Base-by-base conservation (phyloP, 2,113 vertebrate genomes). In the Sciurus niger region DNA sequence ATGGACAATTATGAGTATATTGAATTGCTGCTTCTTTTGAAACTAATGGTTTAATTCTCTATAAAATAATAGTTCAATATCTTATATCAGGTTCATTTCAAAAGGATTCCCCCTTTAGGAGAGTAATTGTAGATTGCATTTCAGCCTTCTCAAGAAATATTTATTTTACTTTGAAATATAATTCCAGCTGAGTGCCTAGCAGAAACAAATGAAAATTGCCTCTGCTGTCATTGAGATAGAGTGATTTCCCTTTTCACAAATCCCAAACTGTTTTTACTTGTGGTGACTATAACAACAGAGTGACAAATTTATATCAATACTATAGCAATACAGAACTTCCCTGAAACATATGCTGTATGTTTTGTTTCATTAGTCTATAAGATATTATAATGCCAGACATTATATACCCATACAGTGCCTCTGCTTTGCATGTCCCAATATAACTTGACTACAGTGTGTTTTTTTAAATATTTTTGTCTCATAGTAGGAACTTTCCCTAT, bases 151-250 rank as follows among this genome's bases (percentile, higher is more conserved):
- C 17, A 58, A 43, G 30, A 94, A 89, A 72, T 90, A 60, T 67
- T 84, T 85, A 78, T 90, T 95, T 95, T 58, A 4, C 79, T 94
- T 92, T 83, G 43, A 96, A 83, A 58, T 89, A 34, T 68, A 95
- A 85, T 95, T 86, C 74, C 68, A 68, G 5, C 40, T 80, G 55
- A 89, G 25, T 85, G 68, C 60, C 67, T 94, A 1, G 6, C 25
- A 95, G 76, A 92, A 84, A 58, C 30, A 82, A 78, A 18, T 76
- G 17, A 89, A 93, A 79, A 89, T 40, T 70, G 11, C 22, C 80
- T 89, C 93, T 65, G 6, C 73, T 73, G 6, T 95, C 63, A 60
- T 20, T 37, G 68, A 89, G 90, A 83, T 37, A 40, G 24, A 67
- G 25, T 84, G 8, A 88, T 86, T 78, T 96, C 80, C 1, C n/a